These are phyloP conservation scores for Oryzias javanicus DNA, from an alignment of 2,113 vertebrate genomes.

Conservation along the genomic window DNA sequence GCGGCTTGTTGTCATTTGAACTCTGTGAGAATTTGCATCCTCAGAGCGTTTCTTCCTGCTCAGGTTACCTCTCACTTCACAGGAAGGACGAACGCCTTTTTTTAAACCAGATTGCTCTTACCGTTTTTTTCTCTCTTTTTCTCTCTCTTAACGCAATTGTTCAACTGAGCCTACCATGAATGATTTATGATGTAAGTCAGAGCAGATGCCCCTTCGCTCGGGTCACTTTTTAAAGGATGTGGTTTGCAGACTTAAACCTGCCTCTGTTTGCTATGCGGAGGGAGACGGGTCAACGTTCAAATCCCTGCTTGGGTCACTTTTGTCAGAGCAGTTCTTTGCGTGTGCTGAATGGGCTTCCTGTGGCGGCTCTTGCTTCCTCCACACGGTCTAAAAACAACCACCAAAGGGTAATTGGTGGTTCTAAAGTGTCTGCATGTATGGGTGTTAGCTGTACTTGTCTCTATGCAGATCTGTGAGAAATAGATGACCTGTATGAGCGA, in stretches of 20 bases:
- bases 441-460: no score
- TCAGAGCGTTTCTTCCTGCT: slow-evolving; percentile 40
- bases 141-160: slow-evolving; percentile 1
- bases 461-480: no score
- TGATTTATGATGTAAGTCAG: not conserved
- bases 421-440: no score
- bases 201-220: not conserved
- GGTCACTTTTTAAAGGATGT: not conserved
- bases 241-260: slow-evolving; percentile 10
- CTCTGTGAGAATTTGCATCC: slow-evolving; percentile 53
- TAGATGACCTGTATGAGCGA: no score
- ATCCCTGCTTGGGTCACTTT: no score
- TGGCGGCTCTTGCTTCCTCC: no score
- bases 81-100: slow-evolving; percentile 25
- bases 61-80: slow-evolving; percentile 42
- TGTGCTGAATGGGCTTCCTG: no score
- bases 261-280: no score
- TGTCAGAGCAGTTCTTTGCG: no score
- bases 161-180: slow-evolving; percentile 3
- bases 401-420: no score
- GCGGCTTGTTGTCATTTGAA: slow-evolving; percentile 49
- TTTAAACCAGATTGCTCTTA: slow-evolving; percentile 25
- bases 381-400: no score
- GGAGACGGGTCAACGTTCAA: no score
- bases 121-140: not conserved